phyloP scores from a whole-genome alignment of 1,140 invertebrate genomes.

The Batillaria attramentaria region DNA sequence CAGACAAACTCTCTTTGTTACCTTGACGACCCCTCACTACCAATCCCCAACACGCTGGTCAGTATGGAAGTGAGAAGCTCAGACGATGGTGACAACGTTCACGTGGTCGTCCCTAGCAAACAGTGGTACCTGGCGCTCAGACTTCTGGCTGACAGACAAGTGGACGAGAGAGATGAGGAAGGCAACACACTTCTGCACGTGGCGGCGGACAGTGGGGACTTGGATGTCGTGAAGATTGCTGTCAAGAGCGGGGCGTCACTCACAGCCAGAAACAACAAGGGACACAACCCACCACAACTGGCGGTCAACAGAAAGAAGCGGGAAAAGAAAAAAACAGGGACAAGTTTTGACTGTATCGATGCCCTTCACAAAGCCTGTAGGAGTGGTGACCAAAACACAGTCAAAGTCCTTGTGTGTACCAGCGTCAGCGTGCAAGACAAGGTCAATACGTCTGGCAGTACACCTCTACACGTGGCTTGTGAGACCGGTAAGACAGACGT shows the following conservation, averaged over 20 bases:
- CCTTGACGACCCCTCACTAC: conserved; percentile 2
- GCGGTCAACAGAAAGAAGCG: background rate
- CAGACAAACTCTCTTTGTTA: background rate
- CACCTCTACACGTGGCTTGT: background rate
- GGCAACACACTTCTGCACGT: conserved; percentile 17
- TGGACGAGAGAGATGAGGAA: background rate
- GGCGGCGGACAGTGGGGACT: background rate
- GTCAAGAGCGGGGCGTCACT: background rate
- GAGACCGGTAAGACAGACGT: background rate
- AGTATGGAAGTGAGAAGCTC: background rate
- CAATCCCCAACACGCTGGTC: background rate
- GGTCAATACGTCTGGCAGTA: background rate
- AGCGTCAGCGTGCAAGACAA: background rate
- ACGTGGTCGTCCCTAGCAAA: background rate
- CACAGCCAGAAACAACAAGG: background rate
- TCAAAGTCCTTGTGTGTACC: background rate
- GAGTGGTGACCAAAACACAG: background rate
- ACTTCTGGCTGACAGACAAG: conserved; percentile 19
- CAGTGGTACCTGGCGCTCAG: conserved; percentile 17
- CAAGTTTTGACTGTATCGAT: too few relatives aligned
- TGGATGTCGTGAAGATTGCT: background rate
- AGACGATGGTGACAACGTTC: background rate
- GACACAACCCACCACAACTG: background rate
- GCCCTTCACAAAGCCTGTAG: too few relatives aligned
- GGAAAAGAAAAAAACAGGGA: background rate